A percentile compares a stretch with the other conserved stretches of the same genome.
These are phyloP conservation scores for Lepidostoma basale DNA, from an alignment of 1,140 invertebrate genomes.

Conservation along the genomic window DNA sequence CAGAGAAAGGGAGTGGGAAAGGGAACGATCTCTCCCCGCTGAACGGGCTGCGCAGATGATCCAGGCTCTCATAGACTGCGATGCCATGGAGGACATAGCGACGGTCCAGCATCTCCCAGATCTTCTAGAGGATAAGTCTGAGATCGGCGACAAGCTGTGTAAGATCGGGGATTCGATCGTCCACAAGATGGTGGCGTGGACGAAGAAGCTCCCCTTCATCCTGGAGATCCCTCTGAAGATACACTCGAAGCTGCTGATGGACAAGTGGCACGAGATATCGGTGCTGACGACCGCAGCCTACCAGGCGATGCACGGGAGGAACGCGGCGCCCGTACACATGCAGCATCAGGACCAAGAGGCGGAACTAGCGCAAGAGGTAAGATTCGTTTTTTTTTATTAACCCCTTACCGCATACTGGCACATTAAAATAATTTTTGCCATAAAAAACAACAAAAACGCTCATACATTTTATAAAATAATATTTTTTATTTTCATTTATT, in stretches of 20 bases:
- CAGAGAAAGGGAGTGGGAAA: conserved; percentile 46
- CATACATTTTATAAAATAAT: too few species aligned
- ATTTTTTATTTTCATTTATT: too few species aligned
- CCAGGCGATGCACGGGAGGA: conserved; percentile 84
- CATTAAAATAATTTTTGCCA: too few species aligned
- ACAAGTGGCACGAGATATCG: conserved; percentile 96
- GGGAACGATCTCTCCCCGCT: conserved; percentile 80
- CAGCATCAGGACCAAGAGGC: conserved; percentile 63
- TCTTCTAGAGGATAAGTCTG: conserved; percentile 86
- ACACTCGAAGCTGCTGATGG: conserved; percentile 91
- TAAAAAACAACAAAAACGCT: too few species aligned
- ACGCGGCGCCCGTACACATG: conserved; percentile 57
- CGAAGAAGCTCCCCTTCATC: conserved; percentile 95
- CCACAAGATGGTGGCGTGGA: conserved; percentile 97
- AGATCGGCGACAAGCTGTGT: conserved; percentile 90
- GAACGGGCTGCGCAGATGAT: conserved; percentile 86
- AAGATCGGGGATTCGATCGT: conserved; percentile 95
- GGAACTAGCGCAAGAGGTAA: conserved; percentile 79
- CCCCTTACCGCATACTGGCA: too few species aligned
- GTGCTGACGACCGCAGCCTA: conserved; percentile 93
- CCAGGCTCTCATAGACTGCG: conserved; percentile 89
- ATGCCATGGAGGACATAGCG: conserved; percentile 94
- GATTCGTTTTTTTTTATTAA: conserved; percentile 29
- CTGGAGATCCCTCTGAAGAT: conserved; percentile 92
- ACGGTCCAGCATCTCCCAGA: conserved; percentile 89